A percentile compares a stretch with the other conserved stretches of the same genome.
Conservation (phyloP, 2,113 vertebrate genomes). For the Heptranchias perlo region DNA sequence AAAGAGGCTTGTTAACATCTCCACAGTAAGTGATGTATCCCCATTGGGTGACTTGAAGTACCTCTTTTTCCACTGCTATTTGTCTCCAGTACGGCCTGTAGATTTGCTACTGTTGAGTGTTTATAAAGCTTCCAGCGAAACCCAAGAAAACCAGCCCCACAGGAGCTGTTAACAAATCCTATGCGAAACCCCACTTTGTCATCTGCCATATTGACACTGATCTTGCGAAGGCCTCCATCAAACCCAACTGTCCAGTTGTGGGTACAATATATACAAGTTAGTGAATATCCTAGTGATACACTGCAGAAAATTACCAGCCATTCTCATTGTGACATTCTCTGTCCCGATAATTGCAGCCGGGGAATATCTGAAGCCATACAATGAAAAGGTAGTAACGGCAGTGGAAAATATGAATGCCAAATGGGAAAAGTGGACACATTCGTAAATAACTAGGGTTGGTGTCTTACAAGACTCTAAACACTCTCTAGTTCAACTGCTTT, state of each 20-base stretch:
- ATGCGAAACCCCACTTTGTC: neutral
- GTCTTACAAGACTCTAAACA: neutral
- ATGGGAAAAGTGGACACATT: neutral
- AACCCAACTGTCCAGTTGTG: neutral
- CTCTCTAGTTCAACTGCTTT: neutral
- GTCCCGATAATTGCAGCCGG: neutral
- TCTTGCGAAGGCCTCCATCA: neutral
- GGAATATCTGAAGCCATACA: neutral
- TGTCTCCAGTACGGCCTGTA: neutral
- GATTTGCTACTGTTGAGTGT: neutral
- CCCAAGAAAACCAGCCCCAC: neutral
- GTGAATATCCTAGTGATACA: neutral
- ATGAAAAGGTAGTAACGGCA: neutral
- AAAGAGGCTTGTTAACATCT: neutral
- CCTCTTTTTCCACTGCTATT: too few species aligned
- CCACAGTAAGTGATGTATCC: neutral
- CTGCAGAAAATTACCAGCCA: neutral
- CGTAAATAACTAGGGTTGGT: neutral
- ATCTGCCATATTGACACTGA: neutral
- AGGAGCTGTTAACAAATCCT: neutral
- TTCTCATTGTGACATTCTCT: neutral
- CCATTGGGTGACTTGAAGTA: neutral
- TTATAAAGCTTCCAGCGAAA: neutral
- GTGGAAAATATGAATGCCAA: neutral
- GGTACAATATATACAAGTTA: neutral